Percentiles rank a stretch among this genome's conserved stretches.
phyloP scores from a whole-genome alignment of 1,140 invertebrate genomes.

The Drosophila seguyi region DNA sequence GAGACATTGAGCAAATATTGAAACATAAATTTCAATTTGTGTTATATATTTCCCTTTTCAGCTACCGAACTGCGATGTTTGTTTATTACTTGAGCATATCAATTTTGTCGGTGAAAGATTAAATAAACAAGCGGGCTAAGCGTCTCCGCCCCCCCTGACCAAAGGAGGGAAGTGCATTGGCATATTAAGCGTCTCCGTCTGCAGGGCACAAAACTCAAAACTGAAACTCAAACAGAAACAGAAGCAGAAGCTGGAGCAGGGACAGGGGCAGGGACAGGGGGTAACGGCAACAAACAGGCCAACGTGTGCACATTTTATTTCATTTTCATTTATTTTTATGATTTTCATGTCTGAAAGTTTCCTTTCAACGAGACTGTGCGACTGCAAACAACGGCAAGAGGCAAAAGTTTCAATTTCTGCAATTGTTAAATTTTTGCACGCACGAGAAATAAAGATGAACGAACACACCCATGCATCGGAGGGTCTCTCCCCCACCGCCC shows the following conservation, averaged over 20 bases:
- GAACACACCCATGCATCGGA: conserved; percentile 33
- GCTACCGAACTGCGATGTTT: conserved; percentile 21
- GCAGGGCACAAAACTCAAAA: conserved; percentile 24
- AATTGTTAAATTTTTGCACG: conserved; percentile 82
- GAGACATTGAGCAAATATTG: conserved; percentile 44
- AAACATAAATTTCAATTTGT: conserved; percentile 44
- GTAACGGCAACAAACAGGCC: conserved; percentile 26
- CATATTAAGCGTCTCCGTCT: conserved; percentile 67
- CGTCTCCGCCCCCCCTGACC: neutral
- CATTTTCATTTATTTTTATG: conserved; percentile 63
- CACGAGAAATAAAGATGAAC: conserved; percentile 79
- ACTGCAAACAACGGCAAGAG: conserved; percentile 44
- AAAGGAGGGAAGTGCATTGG: conserved; percentile 61
- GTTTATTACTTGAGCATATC: conserved; percentile 50
- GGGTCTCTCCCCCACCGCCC: neutral
- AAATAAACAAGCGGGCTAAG: conserved; percentile 38
- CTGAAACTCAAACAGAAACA: conserved; percentile 25
- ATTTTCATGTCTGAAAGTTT: conserved; percentile 54
- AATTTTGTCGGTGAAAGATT: conserved; percentile 44
- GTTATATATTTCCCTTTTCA: conserved; percentile 1
- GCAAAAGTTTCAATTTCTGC: conserved; percentile 80
- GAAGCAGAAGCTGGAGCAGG: neutral
- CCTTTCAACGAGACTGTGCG: conserved; percentile 43
- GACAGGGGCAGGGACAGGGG: conserved; percentile 1
- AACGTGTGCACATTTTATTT: conserved; percentile 75